These are phyloP conservation scores for Halyomorpha halys DNA, from an alignment of 1,140 invertebrate genomes.

Conservation along the genomic window DNA sequence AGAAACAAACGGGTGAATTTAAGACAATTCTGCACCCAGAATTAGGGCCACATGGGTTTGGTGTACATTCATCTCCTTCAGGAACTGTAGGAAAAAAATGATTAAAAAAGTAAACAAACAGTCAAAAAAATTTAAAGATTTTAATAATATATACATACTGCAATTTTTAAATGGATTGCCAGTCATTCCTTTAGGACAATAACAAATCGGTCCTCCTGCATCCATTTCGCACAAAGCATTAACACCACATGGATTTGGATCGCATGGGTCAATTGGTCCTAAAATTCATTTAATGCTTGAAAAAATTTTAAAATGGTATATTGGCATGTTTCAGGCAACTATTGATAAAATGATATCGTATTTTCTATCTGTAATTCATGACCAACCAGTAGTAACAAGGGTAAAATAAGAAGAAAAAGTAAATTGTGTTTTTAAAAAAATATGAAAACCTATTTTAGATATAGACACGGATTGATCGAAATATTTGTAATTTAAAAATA, in stretches of 20 bases:
- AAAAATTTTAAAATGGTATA: background rate
- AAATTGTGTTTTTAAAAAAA: too few species aligned
- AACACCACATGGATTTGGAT: constrained; percentile 72
- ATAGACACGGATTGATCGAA: too few species aligned
- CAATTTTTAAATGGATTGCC: constrained; percentile 86
- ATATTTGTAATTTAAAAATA: too few species aligned
- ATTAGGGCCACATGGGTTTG: constrained; percentile 74
- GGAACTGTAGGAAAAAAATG: constrained; percentile 51
- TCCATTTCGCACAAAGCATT: constrained; percentile 76
- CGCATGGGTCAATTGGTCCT: constrained; percentile 55
- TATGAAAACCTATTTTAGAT: too few species aligned
- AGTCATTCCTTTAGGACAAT: constrained; percentile 76
- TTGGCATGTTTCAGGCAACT: too few species aligned
- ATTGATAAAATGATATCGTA: too few species aligned
- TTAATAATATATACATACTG: constrained; percentile 52
- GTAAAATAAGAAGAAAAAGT: too few species aligned
- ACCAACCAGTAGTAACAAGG: too few species aligned
- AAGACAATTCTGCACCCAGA: constrained; percentile 64
- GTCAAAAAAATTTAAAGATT: background rate
- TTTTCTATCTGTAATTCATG: too few species aligned
- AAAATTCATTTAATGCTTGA: constrained; percentile 29
- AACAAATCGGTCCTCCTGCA: constrained; percentile 77
- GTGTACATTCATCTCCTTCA: constrained; percentile 69
- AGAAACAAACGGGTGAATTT: constrained; percentile 66
- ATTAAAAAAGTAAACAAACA: background rate